Evolutionary conservation across 2,797 vertebrate genomes (phyloP), one percentile per base, ranked within the genome.

Genomic region (Girardinus metallicus): DNA sequence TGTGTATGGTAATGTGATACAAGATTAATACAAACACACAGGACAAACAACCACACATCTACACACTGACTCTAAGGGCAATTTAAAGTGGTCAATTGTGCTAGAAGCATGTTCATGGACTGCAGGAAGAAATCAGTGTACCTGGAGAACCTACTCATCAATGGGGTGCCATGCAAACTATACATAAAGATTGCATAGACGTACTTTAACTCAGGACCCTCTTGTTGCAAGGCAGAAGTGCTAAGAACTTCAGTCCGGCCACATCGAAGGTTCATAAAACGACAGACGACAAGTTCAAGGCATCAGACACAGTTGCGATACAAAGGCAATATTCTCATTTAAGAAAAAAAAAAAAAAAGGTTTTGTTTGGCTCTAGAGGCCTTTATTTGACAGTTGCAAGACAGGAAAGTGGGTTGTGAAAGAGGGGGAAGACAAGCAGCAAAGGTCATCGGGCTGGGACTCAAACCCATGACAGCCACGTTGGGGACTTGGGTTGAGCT

Each of bases 1-100:
- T 78, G 62, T 81, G 62, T 36, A 64, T 36, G 16, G 18, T 39
- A 66, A 66, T 66, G 9, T 39, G 6, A 66, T 70, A 66, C 83
- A 73, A 2, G 64, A 21, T 68, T 41, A 41, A 41, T 23, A 41
- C 36, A 68, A 21, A 34, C 60, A 62, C 62, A 66, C 62, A 66
- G 36, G 64, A 12, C 34, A 39, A 39, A 41, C 21, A 68, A 39
- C 21, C 36, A 26, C 18, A 34, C 15, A 62, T 41, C 64, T 31
- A 9, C 4, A 34, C 36, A 39, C 4, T 1, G 10, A 68, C 0
- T 23, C 60, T 62, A 68, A 26, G 64, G 10, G 36, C 10, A 39
- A 68, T 68, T 68, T 41, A 41, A 34, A 68, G 36, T 23, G 64
- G 36, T 39, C 21, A 23, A 68, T 26, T 68, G 64, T 41, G 36